phyloP scores from a whole-genome alignment of 2,888 invertebrate genomes.

The Athetis lepigone region DNA sequence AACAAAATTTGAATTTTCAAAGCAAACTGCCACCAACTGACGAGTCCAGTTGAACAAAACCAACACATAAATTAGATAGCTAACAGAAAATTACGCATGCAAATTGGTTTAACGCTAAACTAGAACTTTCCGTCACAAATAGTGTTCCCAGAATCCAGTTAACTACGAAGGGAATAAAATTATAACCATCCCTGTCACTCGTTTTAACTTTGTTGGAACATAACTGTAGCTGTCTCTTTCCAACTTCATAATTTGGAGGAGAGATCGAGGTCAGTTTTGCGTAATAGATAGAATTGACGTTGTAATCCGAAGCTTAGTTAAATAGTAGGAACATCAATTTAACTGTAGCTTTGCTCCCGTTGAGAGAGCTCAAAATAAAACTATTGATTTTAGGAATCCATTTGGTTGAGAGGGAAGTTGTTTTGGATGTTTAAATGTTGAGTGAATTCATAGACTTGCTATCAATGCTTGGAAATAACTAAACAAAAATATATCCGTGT shows the following conservation, averaged over 20 bases:
- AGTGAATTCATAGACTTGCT: background rate
- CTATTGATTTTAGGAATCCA: constrained; percentile 34
- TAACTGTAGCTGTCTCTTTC: constrained; percentile 31
- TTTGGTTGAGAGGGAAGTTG: constrained; percentile 5
- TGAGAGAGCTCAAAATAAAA: constrained; percentile 20
- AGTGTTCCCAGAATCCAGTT: constrained; percentile 57
- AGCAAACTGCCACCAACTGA: constrained; percentile 20
- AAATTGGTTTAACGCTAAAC: constrained; percentile 61
- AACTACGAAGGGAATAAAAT: constrained; percentile 19
- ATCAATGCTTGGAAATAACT: background rate
- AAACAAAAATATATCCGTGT: no score
- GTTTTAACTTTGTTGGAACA: background rate
- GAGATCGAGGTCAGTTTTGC: constrained; percentile 58
- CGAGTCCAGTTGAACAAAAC: constrained; percentile 46
- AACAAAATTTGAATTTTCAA: no score
- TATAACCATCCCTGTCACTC: constrained; percentile 30
- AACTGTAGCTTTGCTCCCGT: constrained; percentile 21
- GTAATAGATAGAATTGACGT: constrained; percentile 57
- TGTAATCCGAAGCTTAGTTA: constrained; percentile 54
- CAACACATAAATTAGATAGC: constrained; percentile 53
- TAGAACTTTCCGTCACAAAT: constrained; percentile 64
- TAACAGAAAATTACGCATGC: constrained; percentile 62
- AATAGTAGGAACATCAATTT: constrained; percentile 35
- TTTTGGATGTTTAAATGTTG: constrained; percentile 3
- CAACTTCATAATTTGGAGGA: constrained; percentile 36